Evolutionary conservation across 2,888 invertebrate species (phyloP), one percentile per base, ranked within the genome.

Genomic region (Labia minor): DNA sequence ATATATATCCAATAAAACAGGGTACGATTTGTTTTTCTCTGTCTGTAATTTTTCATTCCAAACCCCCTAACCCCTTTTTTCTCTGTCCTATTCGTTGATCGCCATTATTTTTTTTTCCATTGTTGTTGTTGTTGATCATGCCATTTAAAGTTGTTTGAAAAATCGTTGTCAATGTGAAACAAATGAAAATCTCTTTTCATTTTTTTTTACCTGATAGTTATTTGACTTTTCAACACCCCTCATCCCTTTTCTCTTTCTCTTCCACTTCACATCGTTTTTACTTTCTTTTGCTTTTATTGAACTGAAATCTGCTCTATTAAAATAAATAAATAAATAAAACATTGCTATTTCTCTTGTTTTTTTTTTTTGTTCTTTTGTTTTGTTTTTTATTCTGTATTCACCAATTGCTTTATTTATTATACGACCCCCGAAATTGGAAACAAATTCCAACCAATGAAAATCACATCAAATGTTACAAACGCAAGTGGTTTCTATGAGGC

Each of bases 231-330:
- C 62, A n/a, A 19, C 66, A 21, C 62, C 62, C 19, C 62, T 8
- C 62, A 1, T 63, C 20, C 19, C 66, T 1, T 33, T 64, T 62
- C 61, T 26, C 19, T 20, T 61, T 26, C 26, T 65, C 37, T 14
- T 19, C 19, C 16, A 8, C 14, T 26, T 18, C n/a, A 14, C 37
- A n/a, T 18, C 18, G n/a, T 19, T 26, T 20, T 61, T 37, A 19
- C 21, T 66, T 33, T 26, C 8, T 26, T 26, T n/a, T n/a, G n/a
- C 26, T 26, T 26, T 26, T 8, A 26, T 6, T 26, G 26, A 11
- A 21, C 62, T 18, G 14, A 21, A 20, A n/a, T 62, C 62, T 66
- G 62, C 62, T 66, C 66, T 65, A 18, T 6, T 16, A 26, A 26
- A 6, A 26, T 26, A 26, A 26, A 26, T 8, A 26, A 3, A 26